phyloP scores from a whole-genome alignment of 2,113 vertebrate genomes.

The Triplophysa tibetana region DNA sequence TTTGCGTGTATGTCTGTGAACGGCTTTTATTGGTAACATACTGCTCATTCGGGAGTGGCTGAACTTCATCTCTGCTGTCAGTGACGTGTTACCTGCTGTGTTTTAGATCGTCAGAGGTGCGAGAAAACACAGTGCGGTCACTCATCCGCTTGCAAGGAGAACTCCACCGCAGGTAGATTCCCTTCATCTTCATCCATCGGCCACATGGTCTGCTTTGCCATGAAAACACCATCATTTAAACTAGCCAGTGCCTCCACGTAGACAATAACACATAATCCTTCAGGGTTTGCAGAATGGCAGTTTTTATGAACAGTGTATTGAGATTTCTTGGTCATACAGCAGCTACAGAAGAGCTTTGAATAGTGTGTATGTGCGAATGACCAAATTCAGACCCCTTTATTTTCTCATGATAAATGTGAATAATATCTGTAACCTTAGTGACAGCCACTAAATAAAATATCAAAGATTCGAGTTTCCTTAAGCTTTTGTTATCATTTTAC shows the following conservation, averaged over 20 bases:
- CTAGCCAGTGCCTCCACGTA: neutral
- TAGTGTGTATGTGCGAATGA: too few relatives aligned
- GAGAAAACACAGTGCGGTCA: constrained; percentile 88
- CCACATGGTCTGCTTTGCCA: neutral
- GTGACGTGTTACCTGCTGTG: constrained; percentile 57
- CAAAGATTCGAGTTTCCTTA: too few relatives aligned
- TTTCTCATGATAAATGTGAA: too few relatives aligned
- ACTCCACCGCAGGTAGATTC: constrained; percentile 69
- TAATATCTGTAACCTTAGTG: too few relatives aligned
- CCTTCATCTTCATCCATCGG: constrained; percentile 51
- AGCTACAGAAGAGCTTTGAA: too few relatives aligned
- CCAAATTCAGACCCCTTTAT: too few relatives aligned
- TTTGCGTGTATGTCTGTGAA: neutral
- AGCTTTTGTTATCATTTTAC: too few relatives aligned
- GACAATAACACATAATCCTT: neutral
- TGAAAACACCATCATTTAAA: neutral
- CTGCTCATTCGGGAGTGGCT: neutral
- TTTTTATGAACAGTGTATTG: too few relatives aligned
- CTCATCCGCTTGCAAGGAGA: constrained; percentile 66
- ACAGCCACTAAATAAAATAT: too few relatives aligned
- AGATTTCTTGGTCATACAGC: too few relatives aligned
- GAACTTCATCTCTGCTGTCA: constrained; percentile 71
- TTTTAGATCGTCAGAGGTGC: constrained; percentile 92
- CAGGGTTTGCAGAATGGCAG: neutral
- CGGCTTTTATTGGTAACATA: neutral